phyloP scores from a whole-genome alignment of 1,140 invertebrate species.

The Oscheius sp. region DNA sequence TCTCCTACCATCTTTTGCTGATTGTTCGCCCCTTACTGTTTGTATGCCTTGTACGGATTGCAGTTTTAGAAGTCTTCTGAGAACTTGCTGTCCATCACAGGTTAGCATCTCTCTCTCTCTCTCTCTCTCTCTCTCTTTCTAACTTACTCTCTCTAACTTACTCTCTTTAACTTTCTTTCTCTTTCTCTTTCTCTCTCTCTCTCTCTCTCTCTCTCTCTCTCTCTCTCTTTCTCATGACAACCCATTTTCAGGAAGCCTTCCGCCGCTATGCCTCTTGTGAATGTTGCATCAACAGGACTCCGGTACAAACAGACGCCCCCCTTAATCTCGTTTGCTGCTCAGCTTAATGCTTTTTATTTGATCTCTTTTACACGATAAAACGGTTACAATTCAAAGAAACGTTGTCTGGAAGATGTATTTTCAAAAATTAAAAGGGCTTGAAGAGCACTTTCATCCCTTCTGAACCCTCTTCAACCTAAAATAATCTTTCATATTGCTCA shows the following conservation, averaged over 20 bases:
- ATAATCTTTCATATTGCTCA: too few species aligned
- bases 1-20: neutral
- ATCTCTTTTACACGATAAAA: too few species aligned
- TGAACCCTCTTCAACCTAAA: neutral
- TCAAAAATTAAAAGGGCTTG: neutral
- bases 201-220: too few species aligned
- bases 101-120: neutral
- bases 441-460: neutral
- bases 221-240: too few species aligned
- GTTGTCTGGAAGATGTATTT: too few species aligned
- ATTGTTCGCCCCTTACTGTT: neutral
- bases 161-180: too few species aligned
- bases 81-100: neutral
- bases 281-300: neutral
- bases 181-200: too few species aligned
- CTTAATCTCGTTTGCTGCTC: neutral
- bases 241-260: neutral
- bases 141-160: too few species aligned
- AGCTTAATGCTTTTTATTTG: too few species aligned
- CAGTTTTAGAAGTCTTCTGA: neutral
- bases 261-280: neutral
- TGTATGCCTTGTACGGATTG: conserved; percentile 4
- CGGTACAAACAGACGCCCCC: neutral
- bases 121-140: neutral
- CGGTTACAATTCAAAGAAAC: too few species aligned